phyloP scores from a whole-genome alignment of 2,888 invertebrate species.

The Macroteleia sp. region DNA sequence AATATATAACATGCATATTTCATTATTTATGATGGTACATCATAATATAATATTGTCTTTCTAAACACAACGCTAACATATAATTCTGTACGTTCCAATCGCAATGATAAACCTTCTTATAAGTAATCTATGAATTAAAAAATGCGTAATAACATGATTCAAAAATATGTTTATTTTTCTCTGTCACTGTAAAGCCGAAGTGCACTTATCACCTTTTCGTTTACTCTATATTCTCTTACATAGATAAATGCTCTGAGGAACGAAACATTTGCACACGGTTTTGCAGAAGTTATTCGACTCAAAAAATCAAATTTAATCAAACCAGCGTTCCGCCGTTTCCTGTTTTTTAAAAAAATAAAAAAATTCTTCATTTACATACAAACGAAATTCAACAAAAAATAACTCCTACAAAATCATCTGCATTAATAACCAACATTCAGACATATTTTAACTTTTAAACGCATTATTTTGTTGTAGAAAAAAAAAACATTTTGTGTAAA shows the following conservation, averaged over 20 bases:
- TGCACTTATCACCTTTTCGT: constrained; percentile 53
- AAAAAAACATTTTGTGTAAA: too few species aligned
- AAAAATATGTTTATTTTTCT: constrained; percentile 72
- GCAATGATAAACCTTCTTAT: constrained; percentile 72
- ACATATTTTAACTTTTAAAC: constrained; percentile 33
- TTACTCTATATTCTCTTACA: constrained; percentile 64
- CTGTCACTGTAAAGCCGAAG: constrained; percentile 68
- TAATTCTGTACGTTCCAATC: constrained; percentile 77
- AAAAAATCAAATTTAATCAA: neutral
- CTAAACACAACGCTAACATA: constrained; percentile 82
- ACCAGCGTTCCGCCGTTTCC: too few species aligned
- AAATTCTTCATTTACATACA: too few species aligned
- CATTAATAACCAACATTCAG: constrained; percentile 39
- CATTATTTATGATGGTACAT: constrained; percentile 79
- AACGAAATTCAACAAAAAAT: too few species aligned
- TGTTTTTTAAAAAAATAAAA: too few species aligned
- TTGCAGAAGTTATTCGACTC: constrained; percentile 17
- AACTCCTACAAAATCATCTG: constrained; percentile 18
- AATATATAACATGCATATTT: constrained; percentile 80
- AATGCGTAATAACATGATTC: constrained; percentile 72
- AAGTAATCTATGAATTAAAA: constrained; percentile 76
- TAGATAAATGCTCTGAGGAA: constrained; percentile 72
- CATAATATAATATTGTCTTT: constrained; percentile 82
- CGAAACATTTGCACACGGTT: constrained; percentile 52
- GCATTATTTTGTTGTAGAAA: constrained; percentile 1